Evolutionary conservation across 2,888 invertebrate genomes (phyloP).

Genomic region (Octonoba sinensis): DNA sequence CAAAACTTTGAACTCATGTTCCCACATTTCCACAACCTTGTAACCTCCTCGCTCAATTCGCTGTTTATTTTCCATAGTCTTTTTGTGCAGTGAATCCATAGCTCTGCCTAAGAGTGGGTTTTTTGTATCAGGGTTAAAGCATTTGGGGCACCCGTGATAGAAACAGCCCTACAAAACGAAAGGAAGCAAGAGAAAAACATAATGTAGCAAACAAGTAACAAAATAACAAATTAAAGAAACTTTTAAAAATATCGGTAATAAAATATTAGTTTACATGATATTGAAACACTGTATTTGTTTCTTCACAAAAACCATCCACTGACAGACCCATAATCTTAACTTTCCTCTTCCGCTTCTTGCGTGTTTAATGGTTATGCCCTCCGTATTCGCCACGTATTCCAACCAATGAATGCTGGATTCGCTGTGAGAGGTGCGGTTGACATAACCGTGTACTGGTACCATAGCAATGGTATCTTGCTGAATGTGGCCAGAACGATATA

Average conservation of each 20-base stretch:
- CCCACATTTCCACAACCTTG: slow-evolving; percentile 65
- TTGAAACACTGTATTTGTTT: background rate
- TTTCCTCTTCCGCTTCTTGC: background rate
- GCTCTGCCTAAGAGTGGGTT: slow-evolving; percentile 23
- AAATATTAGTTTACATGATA: background rate
- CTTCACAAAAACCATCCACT: background rate
- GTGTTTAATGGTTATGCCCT: background rate
- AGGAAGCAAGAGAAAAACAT: background rate
- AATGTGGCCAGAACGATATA: background rate
- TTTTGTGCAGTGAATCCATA: slow-evolving; percentile 38
- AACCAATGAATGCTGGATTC: background rate
- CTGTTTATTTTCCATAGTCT: slow-evolving; percentile 29
- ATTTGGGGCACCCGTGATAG: slow-evolving; percentile 5
- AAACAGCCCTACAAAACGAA: slow-evolving; percentile 21
- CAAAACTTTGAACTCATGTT: slow-evolving; percentile 66
- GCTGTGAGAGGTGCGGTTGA: background rate
- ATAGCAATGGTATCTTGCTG: background rate
- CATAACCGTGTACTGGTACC: background rate
- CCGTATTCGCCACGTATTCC: background rate
- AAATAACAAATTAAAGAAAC: too few relatives aligned
- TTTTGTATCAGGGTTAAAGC: background rate
- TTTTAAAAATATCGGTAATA: too few relatives aligned
- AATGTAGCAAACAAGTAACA: too few relatives aligned
- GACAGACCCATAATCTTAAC: background rate
- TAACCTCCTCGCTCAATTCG: slow-evolving; percentile 55